These are phyloP conservation scores for Trichopoda pennipes DNA, from an alignment of 2,888 invertebrate genomes.

Conservation along the genomic window DNA sequence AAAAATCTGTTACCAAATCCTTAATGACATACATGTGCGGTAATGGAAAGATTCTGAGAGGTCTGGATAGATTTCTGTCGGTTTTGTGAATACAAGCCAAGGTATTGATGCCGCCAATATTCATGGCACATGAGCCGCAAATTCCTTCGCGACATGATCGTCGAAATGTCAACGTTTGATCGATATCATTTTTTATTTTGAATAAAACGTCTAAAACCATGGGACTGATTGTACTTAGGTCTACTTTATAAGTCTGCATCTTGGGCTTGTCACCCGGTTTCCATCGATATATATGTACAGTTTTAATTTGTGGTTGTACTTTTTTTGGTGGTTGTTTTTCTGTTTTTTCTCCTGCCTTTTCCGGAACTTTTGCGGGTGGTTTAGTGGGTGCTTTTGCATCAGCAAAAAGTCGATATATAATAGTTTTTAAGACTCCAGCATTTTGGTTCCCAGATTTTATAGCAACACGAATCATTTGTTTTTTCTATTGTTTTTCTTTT, in stretches of 20 bases:
- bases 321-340: constrained; percentile 8
- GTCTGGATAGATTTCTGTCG: constrained; percentile 84
- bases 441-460: background rate
- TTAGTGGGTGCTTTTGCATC: background rate
- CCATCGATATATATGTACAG: constrained; percentile 92
- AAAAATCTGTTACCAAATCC: constrained; percentile 95
- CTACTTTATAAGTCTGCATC: constrained; percentile 84
- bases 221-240: constrained; percentile 93
- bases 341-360: background rate
- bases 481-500: background rate
- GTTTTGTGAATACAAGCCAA: constrained; percentile 93
- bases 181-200: constrained; percentile 97
- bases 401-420: background rate
- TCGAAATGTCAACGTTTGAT: constrained; percentile 95
- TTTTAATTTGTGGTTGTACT: constrained; percentile 83
- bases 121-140: constrained; percentile 99
- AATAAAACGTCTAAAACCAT: constrained; percentile 98
- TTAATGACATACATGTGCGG: constrained; percentile 99
- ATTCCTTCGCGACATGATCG: constrained; percentile 98
- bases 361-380: background rate
- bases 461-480: constrained; percentile 18
- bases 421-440: background rate
- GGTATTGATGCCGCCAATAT: constrained; percentile 96
- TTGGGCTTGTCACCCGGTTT: constrained; percentile 91
- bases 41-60: constrained; percentile 93